These are phyloP conservation scores for Typhlichthys subterraneus DNA, from an alignment of 2,797 vertebrate genomes.

Conservation along the genomic window DNA sequence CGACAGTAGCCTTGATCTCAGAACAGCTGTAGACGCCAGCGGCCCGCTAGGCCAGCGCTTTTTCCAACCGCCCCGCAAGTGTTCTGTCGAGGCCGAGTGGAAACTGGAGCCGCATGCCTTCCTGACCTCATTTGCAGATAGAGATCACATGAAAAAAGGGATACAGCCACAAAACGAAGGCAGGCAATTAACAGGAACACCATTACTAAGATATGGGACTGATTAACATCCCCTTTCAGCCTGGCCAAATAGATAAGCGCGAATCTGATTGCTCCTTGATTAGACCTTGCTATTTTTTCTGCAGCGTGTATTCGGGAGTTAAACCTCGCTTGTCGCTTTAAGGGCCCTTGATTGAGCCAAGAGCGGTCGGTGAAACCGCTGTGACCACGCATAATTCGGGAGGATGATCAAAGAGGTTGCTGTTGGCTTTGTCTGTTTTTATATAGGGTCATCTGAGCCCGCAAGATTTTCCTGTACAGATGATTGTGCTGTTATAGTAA, in stretches of 20 bases:
- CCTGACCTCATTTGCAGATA: slow-evolving; percentile 70
- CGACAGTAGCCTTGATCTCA: slow-evolving; percentile 34
- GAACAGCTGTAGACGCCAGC: slow-evolving; percentile 28
- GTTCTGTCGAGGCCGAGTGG: slow-evolving; percentile 25
- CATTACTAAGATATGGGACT: slow-evolving; percentile 53
- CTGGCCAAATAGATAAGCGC: slow-evolving; percentile 63
- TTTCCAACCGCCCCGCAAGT: slow-evolving; percentile 26
- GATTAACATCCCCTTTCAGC: slow-evolving; percentile 58
- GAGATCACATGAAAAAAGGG: slow-evolving; percentile 59
- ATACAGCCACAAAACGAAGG: slow-evolving; percentile 49
- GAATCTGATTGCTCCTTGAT: slow-evolving; percentile 61
- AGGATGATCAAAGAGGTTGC: slow-evolving; percentile 52
- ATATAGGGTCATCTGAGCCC: slow-evolving; percentile 9
- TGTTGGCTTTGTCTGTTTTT: slow-evolving; percentile 30
- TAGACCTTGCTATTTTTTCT: slow-evolving; percentile 32
- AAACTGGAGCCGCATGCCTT: slow-evolving; percentile 61
- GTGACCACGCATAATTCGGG: slow-evolving; percentile 48
- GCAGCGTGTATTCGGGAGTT: slow-evolving; percentile 36
- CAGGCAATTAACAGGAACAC: slow-evolving; percentile 66
- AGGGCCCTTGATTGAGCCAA: slow-evolving; percentile 62
- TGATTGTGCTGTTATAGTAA: slow-evolving; percentile 25
- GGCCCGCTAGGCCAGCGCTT: slow-evolving; percentile 14
- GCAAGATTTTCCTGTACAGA: slow-evolving; percentile 11
- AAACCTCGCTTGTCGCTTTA: slow-evolving; percentile 33
- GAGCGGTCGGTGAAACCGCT: slow-evolving; percentile 44